Base-by-base conservation (phyloP, 2,113 vertebrate species). In the Reinhardtius hippoglossoides region DNA sequence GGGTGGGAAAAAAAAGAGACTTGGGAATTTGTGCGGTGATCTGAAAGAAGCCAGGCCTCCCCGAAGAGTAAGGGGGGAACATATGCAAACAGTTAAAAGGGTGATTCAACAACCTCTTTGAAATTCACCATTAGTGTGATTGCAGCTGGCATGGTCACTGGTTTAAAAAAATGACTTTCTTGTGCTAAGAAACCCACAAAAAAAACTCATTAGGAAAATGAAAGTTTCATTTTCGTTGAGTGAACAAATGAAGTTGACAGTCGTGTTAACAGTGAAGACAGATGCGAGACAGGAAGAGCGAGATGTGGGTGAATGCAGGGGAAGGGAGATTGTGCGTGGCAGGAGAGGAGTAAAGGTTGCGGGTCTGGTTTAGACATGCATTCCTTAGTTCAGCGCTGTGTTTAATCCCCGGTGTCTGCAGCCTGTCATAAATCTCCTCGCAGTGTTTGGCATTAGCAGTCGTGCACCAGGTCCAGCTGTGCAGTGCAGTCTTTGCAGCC, bases 401-500 rank as follows among this genome's bases (percentile, higher is more conserved):
- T 89, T 76, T 87, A 90, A 92, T 93, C 92, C 87, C 81, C 40
- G 12, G 77, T 82, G 86, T 86, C 82, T 88, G 85, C 71, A 80
- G 80, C 73, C 35, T 14, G 68, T 89, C 74, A 35, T 91, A 92
- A 93, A 94, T 92, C 88, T 93, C 86, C 74, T 72, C 54, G 63
- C 71, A 48, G 69, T 15, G 60, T 59, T 69, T 8, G 66, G 58
- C 82, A 84, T 83, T 75, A 82, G 72, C 87, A 82, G 86, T 79
- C 76, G 60, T 84, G 81, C 65, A 40, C 9, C 50, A 3, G 71
- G 64, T 81, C 83, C 86, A 87, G 90, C 88, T 91, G 61, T 63
- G 88, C 80, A 81, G 52, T 61, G 55, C 64, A 74, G 55, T 9
- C 76, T 74, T 37, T 37, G 40, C 55, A 85, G 50, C 44, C 61